Base-by-base conservation (phyloP, 2,113 vertebrate species). In the Cryptotis parvus region DNA sequence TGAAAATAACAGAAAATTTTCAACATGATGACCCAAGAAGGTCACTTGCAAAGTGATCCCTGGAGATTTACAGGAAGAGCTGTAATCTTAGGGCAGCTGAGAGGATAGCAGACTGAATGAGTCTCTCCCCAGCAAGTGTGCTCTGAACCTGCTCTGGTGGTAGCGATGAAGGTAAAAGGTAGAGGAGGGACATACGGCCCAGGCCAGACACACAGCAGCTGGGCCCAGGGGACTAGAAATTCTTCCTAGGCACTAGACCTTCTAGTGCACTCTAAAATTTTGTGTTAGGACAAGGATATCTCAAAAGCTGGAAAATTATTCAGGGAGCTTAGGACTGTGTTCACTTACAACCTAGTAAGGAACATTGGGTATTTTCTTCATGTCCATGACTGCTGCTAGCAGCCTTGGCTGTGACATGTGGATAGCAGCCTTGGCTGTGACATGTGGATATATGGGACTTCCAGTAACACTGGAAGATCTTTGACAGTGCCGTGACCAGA, bases 181-280 rank as follows among this genome's bases (percentile, higher is more conserved):
- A 6, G 52, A 74, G 55, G n/a, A n/a, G 65, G 55, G 5, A 58
- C 18, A 6, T 16, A 3, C 4, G 3, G 31, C 9, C 9, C 14
- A 76, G 22, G 31, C 7, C 31, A 76, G 49, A 37, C 41, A 69
- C 26, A 24, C 55, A 58, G 55, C 15, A 58, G 18, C 20, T 37
- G 11, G 12, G 3, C 68, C 58, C 26, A 41, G 10, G 33, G 6
- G 10, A 49, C 45, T 10, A 49, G 45, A 49, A 49, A 49, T 49
- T 52, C 7, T 43, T 9, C 24, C 29, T 27, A n/a, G n/a, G n/a
- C n/a, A n/a, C n/a, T n/a, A n/a, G n/a, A n/a, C 0, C 9, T 4
- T 31, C 26, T 55, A 35, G 31, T 35, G 3, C 27, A 52, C 9
- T 37, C 12, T 9, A 72, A 29, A 22, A 9, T 10, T 69, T 41